These are phyloP conservation scores for Nipponacmea schrenckii DNA, from an alignment of 2,888 invertebrate species.

Conservation along the genomic window DNA sequence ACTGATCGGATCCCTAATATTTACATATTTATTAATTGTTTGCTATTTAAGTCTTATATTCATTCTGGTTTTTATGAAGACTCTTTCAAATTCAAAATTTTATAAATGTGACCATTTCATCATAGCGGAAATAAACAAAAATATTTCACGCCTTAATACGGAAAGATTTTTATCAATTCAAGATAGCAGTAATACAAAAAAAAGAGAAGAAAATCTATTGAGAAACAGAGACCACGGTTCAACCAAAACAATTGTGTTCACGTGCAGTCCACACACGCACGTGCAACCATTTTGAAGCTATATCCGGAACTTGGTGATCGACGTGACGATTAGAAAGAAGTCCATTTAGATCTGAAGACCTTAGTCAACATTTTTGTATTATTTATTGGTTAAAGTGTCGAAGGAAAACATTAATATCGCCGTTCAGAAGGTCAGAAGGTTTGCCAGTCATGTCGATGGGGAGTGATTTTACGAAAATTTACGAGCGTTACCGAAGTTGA, in stretches of 20 bases:
- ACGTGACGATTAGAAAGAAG: background rate
- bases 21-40: too few relatives aligned
- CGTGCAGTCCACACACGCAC: slow-evolving; percentile 3
- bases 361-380: background rate
- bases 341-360: background rate
- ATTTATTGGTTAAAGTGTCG: background rate
- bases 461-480: background rate
- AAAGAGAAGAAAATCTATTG: too few relatives aligned
- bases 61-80: too few relatives aligned
- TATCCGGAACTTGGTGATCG: background rate
- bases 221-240: background rate
- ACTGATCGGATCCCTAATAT: too few relatives aligned
- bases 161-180: too few relatives aligned
- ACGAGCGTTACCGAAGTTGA: background rate
- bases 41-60: too few relatives aligned
- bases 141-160: too few relatives aligned
- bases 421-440: background rate
- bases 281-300: background rate
- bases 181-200: too few relatives aligned
- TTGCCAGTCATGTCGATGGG: background rate
- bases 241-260: background rate
- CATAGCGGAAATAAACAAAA: too few relatives aligned
- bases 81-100: too few relatives aligned
- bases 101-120: too few relatives aligned
- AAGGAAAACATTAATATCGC: background rate